Percentiles rank a stretch among this genome's conserved stretches.
These are phyloP conservation scores for Podargus strigoides DNA, from an alignment of 2,797 vertebrate genomes.

Conservation along the genomic window DNA sequence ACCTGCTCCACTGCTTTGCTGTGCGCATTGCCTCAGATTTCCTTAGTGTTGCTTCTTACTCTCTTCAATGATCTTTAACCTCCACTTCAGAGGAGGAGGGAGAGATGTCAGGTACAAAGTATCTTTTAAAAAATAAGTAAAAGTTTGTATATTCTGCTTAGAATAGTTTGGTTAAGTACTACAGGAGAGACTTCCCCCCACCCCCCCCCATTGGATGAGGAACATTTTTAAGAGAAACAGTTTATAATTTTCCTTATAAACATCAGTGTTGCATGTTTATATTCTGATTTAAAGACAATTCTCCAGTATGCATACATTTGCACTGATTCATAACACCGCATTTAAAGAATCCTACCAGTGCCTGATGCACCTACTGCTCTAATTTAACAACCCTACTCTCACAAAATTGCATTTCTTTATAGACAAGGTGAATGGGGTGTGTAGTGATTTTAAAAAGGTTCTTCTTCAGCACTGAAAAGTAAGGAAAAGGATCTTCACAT, in stretches of 20 bases:
- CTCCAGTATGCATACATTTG: neutral
- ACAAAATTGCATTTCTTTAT: conserved; percentile 41
- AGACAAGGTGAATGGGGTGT: neutral
- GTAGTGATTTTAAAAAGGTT: conserved; percentile 26
- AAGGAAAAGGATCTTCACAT: neutral
- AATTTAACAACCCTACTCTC: conserved; percentile 47
- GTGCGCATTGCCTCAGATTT: neutral
- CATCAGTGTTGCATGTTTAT: neutral
- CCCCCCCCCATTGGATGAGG: accelerated
- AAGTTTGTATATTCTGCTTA: neutral
- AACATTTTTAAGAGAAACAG: neutral
- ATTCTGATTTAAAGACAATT: conserved; percentile 12
- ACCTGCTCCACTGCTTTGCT: neutral
- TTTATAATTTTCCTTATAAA: neutral
- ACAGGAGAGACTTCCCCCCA: neutral
- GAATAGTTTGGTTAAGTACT: neutral
- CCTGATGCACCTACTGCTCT: neutral
- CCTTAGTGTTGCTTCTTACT: neutral
- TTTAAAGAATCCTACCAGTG: neutral
- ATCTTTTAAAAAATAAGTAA: neutral
- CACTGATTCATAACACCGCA: neutral
- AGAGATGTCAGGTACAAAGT: neutral
- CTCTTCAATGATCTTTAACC: neutral
- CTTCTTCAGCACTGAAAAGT: neutral
- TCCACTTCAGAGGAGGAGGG: neutral